Conservation (phyloP, 2,888 invertebrate genomes). For the Cephus runcator region DNA sequence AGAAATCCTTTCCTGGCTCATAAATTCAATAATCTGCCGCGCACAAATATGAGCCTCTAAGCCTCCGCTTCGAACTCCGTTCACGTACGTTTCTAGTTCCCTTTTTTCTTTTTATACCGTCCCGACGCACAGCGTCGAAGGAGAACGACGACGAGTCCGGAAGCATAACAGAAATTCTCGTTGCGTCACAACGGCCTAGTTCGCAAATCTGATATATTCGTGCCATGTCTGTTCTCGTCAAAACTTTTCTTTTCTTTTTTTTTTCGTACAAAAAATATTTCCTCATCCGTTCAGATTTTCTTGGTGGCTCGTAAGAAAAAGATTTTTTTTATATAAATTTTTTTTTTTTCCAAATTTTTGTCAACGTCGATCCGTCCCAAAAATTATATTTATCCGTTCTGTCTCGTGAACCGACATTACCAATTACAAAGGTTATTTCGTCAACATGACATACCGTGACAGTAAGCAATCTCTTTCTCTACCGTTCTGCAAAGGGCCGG, state of each 20-base stretch:
- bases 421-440: background rate
- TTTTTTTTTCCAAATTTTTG: background rate
- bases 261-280: too few relatives aligned
- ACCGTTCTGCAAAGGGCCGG: background rate
- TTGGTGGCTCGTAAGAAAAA: too few relatives aligned
- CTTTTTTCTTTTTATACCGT: conserved; percentile 1
- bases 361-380: background rate
- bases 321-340: too few relatives aligned
- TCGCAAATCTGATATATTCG: background rate
- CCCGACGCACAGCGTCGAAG: background rate
- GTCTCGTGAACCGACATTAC: background rate
- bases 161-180: background rate
- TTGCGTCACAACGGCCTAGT: background rate
- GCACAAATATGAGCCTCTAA: conserved; percentile 39
- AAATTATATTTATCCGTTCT: background rate
- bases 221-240: background rate
- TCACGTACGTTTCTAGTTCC: conserved; percentile 35
- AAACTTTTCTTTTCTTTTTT: too few relatives aligned
- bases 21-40: conserved; percentile 48
- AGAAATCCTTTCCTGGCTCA: conserved; percentile 37
- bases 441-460: background rate
- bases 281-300: too few relatives aligned
- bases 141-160: background rate
- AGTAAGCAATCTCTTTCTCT: background rate
- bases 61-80: conserved; percentile 36